Evolutionary conservation across 2,888 invertebrate species (phyloP).

Genomic region (Actias luna): DNA sequence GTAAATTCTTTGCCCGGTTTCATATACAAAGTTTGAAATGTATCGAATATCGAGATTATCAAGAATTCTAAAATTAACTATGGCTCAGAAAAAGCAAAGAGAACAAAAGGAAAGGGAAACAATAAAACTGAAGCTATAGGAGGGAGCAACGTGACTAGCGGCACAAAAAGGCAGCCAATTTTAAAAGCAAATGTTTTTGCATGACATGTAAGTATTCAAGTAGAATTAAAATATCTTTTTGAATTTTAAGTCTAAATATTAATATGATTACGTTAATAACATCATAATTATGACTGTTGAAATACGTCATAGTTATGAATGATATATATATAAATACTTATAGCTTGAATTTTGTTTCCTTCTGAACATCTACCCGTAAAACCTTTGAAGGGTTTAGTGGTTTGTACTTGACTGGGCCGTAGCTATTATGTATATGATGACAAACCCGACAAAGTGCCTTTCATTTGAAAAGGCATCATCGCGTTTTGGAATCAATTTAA

Average conservation of each 20-base stretch:
- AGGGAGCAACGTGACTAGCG: constrained; percentile 40
- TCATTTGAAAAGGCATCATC: no score
- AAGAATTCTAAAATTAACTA: background rate
- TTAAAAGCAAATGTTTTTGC: constrained; percentile 53
- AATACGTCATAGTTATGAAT: background rate
- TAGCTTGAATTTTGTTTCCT: no score
- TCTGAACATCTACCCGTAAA: no score
- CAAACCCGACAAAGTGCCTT: no score
- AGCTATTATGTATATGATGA: no score
- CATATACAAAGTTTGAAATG: background rate
- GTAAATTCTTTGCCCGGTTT: background rate
- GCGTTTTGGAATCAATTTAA: no score
- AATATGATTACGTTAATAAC: constrained; percentile 20
- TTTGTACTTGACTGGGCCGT: no score
- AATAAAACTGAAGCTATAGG: constrained; percentile 20
- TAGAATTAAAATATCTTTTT: background rate
- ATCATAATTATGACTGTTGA: background rate
- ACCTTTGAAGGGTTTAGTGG: no score
- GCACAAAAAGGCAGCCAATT: constrained; percentile 53
- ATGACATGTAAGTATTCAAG: constrained; percentile 10
- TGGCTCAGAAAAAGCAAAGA: background rate
- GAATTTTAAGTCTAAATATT: constrained; percentile 19
- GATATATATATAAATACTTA: no score
- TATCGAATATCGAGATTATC: background rate
- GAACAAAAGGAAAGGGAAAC: constrained; percentile 32